Percentiles rank a stretch among this genome's conserved stretches.
Conservation (phyloP, 2,797 vertebrate genomes). For the Peromyscus attwateri region DNA sequence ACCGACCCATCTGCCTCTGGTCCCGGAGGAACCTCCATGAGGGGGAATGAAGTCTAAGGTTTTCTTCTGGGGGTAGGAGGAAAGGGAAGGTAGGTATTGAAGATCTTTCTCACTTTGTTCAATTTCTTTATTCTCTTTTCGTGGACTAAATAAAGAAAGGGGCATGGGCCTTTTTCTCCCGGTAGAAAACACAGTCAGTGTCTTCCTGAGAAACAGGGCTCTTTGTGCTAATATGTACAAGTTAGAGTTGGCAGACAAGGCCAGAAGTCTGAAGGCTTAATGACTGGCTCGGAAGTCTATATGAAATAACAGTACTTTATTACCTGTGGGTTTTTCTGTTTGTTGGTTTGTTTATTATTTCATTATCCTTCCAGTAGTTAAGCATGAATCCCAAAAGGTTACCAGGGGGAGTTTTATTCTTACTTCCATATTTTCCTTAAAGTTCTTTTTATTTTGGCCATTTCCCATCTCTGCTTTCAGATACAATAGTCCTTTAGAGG, state of each 20-base stretch:
- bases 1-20: background rate
- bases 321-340: background rate
- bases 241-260: background rate
- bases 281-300: background rate
- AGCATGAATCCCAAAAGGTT: background rate
- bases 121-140: background rate
- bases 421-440: background rate
- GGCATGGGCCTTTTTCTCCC: background rate
- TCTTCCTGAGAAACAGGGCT: background rate
- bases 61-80: background rate
- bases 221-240: background rate
- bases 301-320: background rate
- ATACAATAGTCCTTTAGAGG: background rate
- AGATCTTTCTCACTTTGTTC: background rate
- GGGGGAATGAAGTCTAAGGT: too few species aligned
- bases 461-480: background rate
- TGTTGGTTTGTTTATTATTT: background rate
- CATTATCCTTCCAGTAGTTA: background rate
- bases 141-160: background rate
- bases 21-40: background rate
- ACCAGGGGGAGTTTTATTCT: background rate
- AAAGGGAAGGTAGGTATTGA: background rate
- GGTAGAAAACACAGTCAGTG: background rate
- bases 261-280: background rate
- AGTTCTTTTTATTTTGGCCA: background rate